Percentiles rank a stretch among this genome's conserved stretches.
Conservation (phyloP, 2,113 vertebrate genomes). For the Xenotilapia caudafasciata region DNA sequence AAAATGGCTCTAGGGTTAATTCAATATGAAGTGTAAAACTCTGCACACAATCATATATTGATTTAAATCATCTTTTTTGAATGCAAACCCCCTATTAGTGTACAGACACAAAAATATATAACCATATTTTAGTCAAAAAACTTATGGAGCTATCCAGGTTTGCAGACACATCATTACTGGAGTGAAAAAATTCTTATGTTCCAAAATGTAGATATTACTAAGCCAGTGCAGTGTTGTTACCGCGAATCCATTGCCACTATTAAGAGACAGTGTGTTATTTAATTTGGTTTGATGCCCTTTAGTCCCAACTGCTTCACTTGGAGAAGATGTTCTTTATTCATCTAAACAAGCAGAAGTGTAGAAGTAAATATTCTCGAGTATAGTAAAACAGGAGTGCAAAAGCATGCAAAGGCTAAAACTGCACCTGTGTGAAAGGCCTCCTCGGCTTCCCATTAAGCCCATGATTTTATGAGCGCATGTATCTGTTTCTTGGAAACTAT, state of each 20-base stretch:
- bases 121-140: background rate
- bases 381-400: background rate
- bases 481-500: background rate
- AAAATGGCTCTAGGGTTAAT: background rate
- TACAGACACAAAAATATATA: background rate
- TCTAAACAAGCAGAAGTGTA: background rate
- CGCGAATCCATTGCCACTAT: background rate
- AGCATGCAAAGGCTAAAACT: background rate
- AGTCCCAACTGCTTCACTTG: background rate
- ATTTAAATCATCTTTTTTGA: background rate
- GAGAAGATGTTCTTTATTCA: background rate
- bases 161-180: background rate
- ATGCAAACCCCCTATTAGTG: background rate
- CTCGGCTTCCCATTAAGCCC: background rate
- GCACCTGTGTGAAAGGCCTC: background rate
- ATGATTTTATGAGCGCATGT: background rate
- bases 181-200: background rate
- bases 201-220: background rate
- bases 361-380: background rate
- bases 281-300: background rate
- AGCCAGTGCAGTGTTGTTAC: background rate
- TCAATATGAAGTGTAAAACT: background rate
- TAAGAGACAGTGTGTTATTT: background rate
- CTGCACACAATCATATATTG: background rate
- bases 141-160: background rate